Conservation (phyloP, 1,140 invertebrate genomes). For the Plutomurus gul region DNA sequence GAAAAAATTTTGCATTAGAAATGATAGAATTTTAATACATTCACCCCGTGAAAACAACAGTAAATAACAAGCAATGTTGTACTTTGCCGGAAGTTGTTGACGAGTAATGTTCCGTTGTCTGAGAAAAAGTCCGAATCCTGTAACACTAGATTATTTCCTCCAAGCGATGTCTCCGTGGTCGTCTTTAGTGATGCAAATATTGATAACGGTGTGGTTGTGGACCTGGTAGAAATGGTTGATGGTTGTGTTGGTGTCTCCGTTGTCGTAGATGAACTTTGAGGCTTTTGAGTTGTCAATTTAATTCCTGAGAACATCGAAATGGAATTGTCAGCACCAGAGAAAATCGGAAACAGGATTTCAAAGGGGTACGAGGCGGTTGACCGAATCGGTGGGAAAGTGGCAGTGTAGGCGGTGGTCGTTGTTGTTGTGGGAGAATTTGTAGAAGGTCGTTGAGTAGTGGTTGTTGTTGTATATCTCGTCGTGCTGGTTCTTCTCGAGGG, state of each 20-base stretch:
- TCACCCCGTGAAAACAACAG: neutral
- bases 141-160: neutral
- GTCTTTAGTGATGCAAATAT: neutral
- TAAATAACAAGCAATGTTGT: neutral
- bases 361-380: too few species aligned
- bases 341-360: too few species aligned
- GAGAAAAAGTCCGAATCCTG: slow-evolving; percentile 50
- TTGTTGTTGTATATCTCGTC: neutral
- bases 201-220: neutral
- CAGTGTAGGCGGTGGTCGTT: neutral
- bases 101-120: slow-evolving; percentile 51
- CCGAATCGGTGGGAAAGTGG: neutral
- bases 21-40: too few species aligned
- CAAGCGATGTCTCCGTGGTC: neutral
- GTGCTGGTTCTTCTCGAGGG: neutral
- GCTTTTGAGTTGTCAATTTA: too few species aligned
- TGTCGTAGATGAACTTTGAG: neutral
- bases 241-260: neutral
- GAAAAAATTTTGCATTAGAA: slow-evolving; percentile 57
- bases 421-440: neutral
- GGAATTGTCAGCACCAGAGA: too few species aligned
- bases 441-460: neutral
- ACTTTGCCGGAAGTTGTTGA: slow-evolving; percentile 51
- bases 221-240: neutral
- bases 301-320: too few species aligned